Evolutionary conservation across 1,140 invertebrate species (phyloP), one percentile per base, ranked within the genome.

Genomic region (Physella acuta): DNA sequence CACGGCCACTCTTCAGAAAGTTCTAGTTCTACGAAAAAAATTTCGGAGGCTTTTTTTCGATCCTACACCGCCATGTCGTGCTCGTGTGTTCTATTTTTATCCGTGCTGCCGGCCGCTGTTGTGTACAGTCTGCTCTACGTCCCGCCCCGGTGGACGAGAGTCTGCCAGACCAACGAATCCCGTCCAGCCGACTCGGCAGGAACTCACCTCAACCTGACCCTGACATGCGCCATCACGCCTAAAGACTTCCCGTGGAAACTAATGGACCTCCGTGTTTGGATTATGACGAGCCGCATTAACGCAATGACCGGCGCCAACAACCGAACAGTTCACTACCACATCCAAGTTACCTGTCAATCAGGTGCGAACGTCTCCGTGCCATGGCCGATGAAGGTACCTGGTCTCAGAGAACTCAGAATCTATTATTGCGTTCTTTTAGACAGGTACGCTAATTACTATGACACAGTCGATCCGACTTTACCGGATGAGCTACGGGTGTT

Each of bases 401-500:
- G 71, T 8, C 61, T 72, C 0, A 26, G 28, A 51, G 66, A 69
- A 55, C 60, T 72, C 5, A 28, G 31, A 24, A 66, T 72, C 17
- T 0, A 4, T 20, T 20, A 36, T 37, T 72, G 71, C 39, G 11
- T 26, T 20, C 60, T 72, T 30, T 33, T 68, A 30, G 71, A 72
- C 60, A 65, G 56, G 49, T 67, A 61, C 51, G 53, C 49, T n/a
- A 72, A 74, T 30, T 74, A 68, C 37, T 60, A 68, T 28, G 26
- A 30, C 28, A 26, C 69, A 26, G 44, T 59, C 3, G 62, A 61
- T 2, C 5, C 49, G 0, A 20, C 61, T 14, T 36, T 68, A 0
- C 28, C 30, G 0, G 72, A 78, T 30, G 53, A 34, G 34, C 55
- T 78, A 24, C 66, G 69, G 39, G 68, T 75, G 33, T 24, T 73